Conservation (phyloP, 37 sponge, comb jelly and placozoan species). For the Corticium candelabrum region DNA sequence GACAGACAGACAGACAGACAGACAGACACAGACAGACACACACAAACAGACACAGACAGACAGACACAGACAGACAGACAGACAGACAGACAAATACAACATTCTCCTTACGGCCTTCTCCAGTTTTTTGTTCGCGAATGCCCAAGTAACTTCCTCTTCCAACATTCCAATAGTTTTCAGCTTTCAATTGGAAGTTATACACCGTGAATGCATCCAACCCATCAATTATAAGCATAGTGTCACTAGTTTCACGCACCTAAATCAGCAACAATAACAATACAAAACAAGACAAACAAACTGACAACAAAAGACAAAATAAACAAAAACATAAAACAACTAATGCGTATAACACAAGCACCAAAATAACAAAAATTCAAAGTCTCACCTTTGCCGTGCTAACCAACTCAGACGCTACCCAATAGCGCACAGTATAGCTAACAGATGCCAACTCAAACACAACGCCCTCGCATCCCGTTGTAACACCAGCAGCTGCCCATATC, state of each 20-base stretch:
- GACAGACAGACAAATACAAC: too few species aligned
- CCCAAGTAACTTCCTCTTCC: neutral
- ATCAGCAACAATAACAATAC: neutral
- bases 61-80: too few species aligned
- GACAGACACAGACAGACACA: too few species aligned
- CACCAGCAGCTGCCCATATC: neutral
- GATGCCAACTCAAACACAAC: neutral
- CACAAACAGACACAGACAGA: too few species aligned
- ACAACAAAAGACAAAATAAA: too few species aligned
- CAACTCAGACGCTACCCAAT: neutral
- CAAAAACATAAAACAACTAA: too few species aligned
- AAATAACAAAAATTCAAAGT: too few species aligned
- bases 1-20: too few species aligned
- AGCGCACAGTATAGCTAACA: neutral
- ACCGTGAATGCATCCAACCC: neutral
- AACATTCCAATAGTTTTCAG: neutral
- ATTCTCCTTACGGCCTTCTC: neutral
- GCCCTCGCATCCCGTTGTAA: neutral
- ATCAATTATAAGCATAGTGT: neutral
- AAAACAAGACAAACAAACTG: neutral
- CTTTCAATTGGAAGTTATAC: neutral
- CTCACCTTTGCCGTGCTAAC: neutral
- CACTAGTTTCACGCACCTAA: neutral
- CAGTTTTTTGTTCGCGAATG: neutral
- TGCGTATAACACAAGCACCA: too few species aligned